Evolutionary conservation across 1,140 invertebrate species (phyloP).

Genomic region (Bursaphelenchus mucronatus): DNA sequence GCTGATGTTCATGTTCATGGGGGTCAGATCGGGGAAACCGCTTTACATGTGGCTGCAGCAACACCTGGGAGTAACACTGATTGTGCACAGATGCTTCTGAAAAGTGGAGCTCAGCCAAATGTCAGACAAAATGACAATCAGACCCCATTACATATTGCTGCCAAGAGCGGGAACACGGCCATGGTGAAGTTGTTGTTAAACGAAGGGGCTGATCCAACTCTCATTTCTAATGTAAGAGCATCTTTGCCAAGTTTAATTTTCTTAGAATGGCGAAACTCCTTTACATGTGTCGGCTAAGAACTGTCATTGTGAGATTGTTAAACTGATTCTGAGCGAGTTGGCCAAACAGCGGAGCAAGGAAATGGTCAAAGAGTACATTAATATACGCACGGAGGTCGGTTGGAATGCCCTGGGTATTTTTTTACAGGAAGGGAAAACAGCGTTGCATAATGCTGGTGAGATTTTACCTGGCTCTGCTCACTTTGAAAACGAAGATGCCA

Average conservation of each 20-base stretch:
- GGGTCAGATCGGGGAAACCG: constrained; percentile 66
- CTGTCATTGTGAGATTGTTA: constrained; percentile 64
- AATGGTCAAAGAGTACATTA: constrained; percentile 61
- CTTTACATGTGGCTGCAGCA: constrained; percentile 87
- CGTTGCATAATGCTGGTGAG: constrained; percentile 74
- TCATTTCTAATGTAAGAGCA: constrained; percentile 15
- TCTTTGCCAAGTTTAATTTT: constrained; percentile 55
- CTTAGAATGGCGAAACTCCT: constrained; percentile 74
- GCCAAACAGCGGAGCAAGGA: constrained; percentile 22
- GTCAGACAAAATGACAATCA: constrained; percentile 65
- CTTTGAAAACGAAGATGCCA: constrained; percentile 74
- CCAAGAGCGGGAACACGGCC: constrained; percentile 61
- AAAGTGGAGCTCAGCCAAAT: constrained; percentile 93
- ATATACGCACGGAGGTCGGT: constrained; percentile 64
- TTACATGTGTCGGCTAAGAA: constrained; percentile 65
- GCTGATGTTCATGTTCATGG: constrained; percentile 89
- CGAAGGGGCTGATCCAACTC: constrained; percentile 63
- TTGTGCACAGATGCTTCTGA: constrained; percentile 92
- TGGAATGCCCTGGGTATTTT: constrained; percentile 4
- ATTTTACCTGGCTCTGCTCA: constrained; percentile 64
- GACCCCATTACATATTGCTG: constrained; percentile 64
- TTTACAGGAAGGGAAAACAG: constrained; percentile 78
- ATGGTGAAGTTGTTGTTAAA: constrained; percentile 62
- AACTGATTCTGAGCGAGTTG: constrained; percentile 61
- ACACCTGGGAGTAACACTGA: constrained; percentile 76